Evolutionary conservation across 2,888 invertebrate genomes (phyloP), one percentile per base, ranked within the genome.

Genomic region (Tineola bisselliella): DNA sequence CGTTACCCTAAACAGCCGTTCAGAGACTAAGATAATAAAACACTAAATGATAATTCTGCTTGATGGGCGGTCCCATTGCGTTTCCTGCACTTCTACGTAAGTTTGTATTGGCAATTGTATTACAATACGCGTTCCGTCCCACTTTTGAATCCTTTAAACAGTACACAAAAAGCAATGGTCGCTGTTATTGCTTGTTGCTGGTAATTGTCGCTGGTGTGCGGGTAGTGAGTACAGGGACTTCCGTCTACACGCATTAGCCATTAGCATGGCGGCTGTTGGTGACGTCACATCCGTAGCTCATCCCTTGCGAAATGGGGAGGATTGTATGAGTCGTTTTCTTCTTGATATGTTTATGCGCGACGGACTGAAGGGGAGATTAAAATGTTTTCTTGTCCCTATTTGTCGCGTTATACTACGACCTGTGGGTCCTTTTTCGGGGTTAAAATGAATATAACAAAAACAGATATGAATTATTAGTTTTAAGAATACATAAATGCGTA

Each of bases 161-260:
- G 12, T 19, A 18, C 1, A 56, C 11, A n/a, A 56, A 1, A 6
- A 31, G 58, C 58, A 58, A 58, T 58, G 58, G 31, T 19, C 8
- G 31, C 33, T 2, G 33, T 8, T 4, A 33, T 5, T 33, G 6
- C 1, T 13, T 33, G 13, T 12, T 33, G 13, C 33, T 13, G 2
- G 56, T 19, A 19, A 15, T 48, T 48, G 48, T 48, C 13, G 48
- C 25, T 6, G 25, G 25, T 25, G 25, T 25, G 25, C 25, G 38
- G 10, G n/a, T 54, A n/a, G 8, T 15, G 6, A 18, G 44, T 44
- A n/a, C 15, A 67, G 69, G 72, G 70, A 72, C 74, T 81, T 84
- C 84, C 84, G 79, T 79, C 70, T 76, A 86, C 86, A 84, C 78
- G 83, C 84, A 81, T 82, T 79, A 77, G 78, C 84, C 84, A 86